Conservation (phyloP, 2,797 vertebrate genomes). For the Florisuga fusca region DNA sequence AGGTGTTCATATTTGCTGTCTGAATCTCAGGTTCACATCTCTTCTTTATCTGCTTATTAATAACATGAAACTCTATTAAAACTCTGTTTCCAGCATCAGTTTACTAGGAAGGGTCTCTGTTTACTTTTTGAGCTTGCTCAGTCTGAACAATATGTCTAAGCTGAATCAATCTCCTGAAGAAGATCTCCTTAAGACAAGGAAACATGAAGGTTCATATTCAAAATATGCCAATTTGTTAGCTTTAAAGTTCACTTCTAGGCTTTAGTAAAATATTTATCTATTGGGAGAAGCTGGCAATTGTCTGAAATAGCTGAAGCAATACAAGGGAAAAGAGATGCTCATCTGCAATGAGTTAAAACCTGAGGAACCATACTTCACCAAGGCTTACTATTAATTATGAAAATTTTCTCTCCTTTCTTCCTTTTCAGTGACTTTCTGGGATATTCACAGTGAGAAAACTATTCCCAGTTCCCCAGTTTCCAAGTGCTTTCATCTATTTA, state of each 20-base stretch:
- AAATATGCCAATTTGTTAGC: neutral
- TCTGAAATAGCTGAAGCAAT: neutral
- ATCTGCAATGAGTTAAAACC: neutral
- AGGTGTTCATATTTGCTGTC: neutral
- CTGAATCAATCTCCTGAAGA: neutral
- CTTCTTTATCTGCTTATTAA: neutral
- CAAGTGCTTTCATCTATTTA: neutral
- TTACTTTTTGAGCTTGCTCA: neutral
- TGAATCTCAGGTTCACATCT: neutral
- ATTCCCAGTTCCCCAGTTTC: neutral
- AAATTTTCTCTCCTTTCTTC: neutral
- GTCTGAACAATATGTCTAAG: neutral
- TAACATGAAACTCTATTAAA: neutral
- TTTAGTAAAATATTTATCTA: neutral
- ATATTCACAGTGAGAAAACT: neutral
- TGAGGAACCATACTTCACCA: neutral
- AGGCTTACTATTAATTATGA: neutral
- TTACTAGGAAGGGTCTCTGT: neutral
- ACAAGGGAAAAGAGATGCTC: neutral
- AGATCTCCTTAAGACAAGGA: neutral
- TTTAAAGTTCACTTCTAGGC: neutral
- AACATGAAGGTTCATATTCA: neutral
- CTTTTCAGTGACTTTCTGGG: neutral
- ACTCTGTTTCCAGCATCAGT: neutral
- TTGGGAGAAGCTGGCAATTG: neutral